Percentiles rank a stretch among this genome's conserved stretches.
Evolutionary conservation across 2,113 vertebrate genomes (phyloP).

Genomic region (Euleptes europaea): DNA sequence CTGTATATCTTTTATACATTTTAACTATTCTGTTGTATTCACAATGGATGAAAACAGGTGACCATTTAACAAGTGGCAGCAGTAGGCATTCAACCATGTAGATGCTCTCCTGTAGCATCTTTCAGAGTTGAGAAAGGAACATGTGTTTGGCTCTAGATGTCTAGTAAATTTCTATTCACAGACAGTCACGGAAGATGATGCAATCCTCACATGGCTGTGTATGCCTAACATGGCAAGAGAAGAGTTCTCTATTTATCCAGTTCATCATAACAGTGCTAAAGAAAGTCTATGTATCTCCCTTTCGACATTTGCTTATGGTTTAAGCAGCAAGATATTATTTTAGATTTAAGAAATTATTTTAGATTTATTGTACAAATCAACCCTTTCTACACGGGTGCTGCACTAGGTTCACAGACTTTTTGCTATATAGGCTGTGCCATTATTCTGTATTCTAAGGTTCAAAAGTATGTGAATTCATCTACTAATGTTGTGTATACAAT

Average conservation of each 20-base stretch:
- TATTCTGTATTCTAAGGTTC: background rate
- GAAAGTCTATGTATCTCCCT: background rate
- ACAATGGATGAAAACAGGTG: background rate
- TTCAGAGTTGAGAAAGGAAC: background rate
- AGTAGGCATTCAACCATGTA: background rate
- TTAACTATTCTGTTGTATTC: background rate
- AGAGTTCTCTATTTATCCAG: background rate
- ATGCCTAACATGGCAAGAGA: background rate
- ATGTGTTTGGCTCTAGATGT: background rate
- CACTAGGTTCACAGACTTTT: background rate
- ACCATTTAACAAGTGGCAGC: background rate
- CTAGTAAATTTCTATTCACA: background rate
- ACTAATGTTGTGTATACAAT: background rate
- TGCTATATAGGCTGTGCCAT: background rate
- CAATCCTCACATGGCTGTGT: background rate
- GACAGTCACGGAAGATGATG: background rate
- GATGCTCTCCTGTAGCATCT: background rate
- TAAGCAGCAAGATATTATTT: background rate
- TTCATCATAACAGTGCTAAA: background rate
- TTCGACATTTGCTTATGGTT: background rate
- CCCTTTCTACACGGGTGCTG: background rate
- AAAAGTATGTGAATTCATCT: background rate
- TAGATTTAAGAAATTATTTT: background rate
- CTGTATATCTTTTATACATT: background rate
- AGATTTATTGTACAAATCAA: no score